phyloP scores from a whole-genome alignment of 2,888 invertebrate species.

The Plagiodera versicolora region DNA sequence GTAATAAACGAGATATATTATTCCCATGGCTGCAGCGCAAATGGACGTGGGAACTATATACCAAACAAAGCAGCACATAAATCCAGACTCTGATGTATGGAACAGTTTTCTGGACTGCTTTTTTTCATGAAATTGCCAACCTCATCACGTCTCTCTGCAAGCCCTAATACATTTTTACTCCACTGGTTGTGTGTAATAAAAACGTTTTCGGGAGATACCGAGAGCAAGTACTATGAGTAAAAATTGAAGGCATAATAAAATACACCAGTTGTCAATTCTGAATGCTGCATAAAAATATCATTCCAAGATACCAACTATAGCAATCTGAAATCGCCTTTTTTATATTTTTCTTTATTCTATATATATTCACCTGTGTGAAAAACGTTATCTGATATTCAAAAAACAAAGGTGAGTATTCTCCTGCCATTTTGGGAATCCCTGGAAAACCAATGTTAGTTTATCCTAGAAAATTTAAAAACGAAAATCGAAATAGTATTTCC shows the following conservation, averaged over 20 bases:
- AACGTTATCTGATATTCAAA: too few species aligned
- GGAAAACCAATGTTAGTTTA: too few species aligned
- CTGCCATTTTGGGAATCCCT: too few species aligned
- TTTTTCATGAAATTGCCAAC: slow-evolving; percentile 43
- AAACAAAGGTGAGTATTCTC: too few species aligned
- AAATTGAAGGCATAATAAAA: neutral
- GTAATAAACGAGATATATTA: slow-evolving; percentile 14
- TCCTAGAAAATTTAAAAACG: too few species aligned
- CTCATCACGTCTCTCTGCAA: slow-evolving; percentile 46
- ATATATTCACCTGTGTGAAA: too few species aligned
- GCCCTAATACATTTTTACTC: slow-evolving; percentile 52
- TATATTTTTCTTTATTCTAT: neutral
- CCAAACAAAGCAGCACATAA: slow-evolving; percentile 30
- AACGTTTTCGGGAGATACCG: slow-evolving; percentile 41
- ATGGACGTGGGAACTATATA: slow-evolving; percentile 20
- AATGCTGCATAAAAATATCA: neutral
- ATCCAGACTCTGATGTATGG: slow-evolving; percentile 39
- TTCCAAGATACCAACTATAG: neutral
- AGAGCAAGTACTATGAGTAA: neutral
- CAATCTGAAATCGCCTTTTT: neutral
- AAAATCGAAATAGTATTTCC: too few species aligned
- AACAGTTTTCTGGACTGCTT: slow-evolving; percentile 23
- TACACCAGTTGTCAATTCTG: neutral
- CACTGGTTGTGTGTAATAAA: slow-evolving; percentile 40
- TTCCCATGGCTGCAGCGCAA: slow-evolving; percentile 24